Percentiles rank a stretch among this genome's conserved stretches.
These are phyloP conservation scores for Corythornis vintsioides DNA, from an alignment of 2,113 vertebrate genomes.

Conservation along the genomic window DNA sequence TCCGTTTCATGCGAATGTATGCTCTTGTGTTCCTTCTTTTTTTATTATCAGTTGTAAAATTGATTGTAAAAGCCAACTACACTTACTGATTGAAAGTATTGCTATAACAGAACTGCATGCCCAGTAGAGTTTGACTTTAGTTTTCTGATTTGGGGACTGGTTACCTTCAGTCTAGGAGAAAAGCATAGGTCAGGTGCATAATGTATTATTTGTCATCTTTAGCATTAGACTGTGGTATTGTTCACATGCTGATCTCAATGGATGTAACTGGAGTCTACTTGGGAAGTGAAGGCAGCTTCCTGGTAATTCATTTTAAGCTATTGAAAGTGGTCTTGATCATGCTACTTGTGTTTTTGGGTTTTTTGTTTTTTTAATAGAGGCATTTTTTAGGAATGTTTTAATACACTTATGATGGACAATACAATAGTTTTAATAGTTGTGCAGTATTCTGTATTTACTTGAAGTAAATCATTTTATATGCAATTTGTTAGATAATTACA, in stretches of 20 bases:
- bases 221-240: slow-evolving; percentile 44
- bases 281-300: not conserved
- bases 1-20: slow-evolving; percentile 73
- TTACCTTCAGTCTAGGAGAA: slow-evolving; percentile 32
- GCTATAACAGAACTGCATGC: slow-evolving; percentile 67
- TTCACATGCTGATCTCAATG: slow-evolving; percentile 33
- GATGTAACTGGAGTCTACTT: slow-evolving; percentile 52
- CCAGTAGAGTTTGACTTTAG: slow-evolving; percentile 39
- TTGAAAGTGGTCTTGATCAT: slow-evolving; percentile 67
- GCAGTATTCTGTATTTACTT: slow-evolving; percentile 74
- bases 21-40: slow-evolving; percentile 26
- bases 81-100: slow-evolving; percentile 62
- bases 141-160: slow-evolving; percentile 2
- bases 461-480: slow-evolving; percentile 73
- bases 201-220: slow-evolving; percentile 56
- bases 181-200: slow-evolving; percentile 31
- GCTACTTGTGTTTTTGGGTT: slow-evolving; percentile 52
- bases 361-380: slow-evolving; percentile 24
- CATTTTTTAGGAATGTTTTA: slow-evolving; percentile 73
- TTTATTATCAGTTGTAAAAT: slow-evolving; percentile 46
- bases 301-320: slow-evolving; percentile 56
- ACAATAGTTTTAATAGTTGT: slow-evolving; percentile 72
- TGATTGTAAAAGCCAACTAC: slow-evolving; percentile 64
- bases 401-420: slow-evolving; percentile 68
- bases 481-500: slow-evolving; percentile 71